Percentiles rank a stretch among this genome's conserved stretches.
Conservation (phyloP, 2,888 invertebrate genomes). For the Drosophila demipolita region DNA sequence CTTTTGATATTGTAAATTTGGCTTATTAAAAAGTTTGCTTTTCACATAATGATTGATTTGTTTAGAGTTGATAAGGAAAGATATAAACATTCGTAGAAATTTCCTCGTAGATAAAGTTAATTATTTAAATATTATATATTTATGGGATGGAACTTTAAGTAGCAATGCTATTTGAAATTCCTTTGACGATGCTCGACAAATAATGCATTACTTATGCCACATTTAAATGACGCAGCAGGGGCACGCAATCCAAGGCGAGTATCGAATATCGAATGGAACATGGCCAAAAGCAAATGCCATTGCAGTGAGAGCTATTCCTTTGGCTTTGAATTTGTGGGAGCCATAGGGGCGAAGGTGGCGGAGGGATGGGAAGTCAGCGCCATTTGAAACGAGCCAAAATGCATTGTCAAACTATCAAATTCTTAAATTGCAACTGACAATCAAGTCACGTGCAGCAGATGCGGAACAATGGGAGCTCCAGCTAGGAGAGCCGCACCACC, state of each 20-base stretch:
- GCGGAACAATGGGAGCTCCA: slow-evolving; percentile 21
- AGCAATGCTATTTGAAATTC: slow-evolving; percentile 41
- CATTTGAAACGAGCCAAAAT: slow-evolving; percentile 67
- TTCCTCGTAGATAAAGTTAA: slow-evolving; percentile 23
- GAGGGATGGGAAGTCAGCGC: slow-evolving; percentile 11
- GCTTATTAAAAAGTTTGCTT: not conserved
- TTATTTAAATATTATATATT: not conserved
- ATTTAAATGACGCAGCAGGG: slow-evolving; percentile 60
- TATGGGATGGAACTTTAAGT: not conserved
- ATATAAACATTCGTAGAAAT: slow-evolving; percentile 18
- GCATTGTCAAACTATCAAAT: slow-evolving; percentile 81
- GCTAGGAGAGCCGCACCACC: slow-evolving; percentile 5
- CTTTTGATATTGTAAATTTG: slow-evolving; percentile 1
- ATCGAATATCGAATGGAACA: slow-evolving; percentile 20
- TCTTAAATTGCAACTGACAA: slow-evolving; percentile 81
- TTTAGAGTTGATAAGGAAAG: not conserved
- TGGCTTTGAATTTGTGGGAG: slow-evolving; percentile 13
- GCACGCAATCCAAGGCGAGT: slow-evolving; percentile 44
- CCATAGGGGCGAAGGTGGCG: not conserved
- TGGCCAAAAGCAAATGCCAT: slow-evolving; percentile 23
- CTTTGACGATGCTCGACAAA: slow-evolving; percentile 28
- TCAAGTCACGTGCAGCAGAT: slow-evolving; percentile 72
- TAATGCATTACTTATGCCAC: slow-evolving; percentile 61
- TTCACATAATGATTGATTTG: not conserved
- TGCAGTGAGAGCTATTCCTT: slow-evolving; percentile 11